Evolutionary conservation across 2,797 vertebrate species (phyloP).

Genomic region (Enteromius unitaeniatus): DNA sequence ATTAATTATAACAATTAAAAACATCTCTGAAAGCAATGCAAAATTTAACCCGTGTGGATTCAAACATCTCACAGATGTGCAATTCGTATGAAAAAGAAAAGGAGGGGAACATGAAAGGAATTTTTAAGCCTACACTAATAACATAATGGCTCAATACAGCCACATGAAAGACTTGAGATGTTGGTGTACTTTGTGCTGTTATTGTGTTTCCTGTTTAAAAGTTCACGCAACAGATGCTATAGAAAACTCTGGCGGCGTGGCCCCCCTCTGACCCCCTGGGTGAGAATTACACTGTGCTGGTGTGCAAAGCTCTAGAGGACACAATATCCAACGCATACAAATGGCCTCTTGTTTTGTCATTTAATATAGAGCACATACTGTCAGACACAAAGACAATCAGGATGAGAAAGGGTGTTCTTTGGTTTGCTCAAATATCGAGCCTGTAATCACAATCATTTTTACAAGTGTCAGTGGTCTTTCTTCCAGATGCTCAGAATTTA

Average conservation of each 20-base stretch:
- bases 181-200: constrained; percentile 80
- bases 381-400: constrained; percentile 25
- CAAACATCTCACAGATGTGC: constrained; percentile 76
- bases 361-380: constrained; percentile 21
- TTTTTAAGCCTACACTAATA: constrained; percentile 84
- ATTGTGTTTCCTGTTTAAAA: constrained; percentile 92
- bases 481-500: constrained; percentile 48
- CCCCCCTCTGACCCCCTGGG: constrained; percentile 54
- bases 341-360: constrained; percentile 43
- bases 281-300: constrained; percentile 75
- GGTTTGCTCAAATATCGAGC: constrained; percentile 41
- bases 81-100: constrained; percentile 88
- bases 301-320: constrained; percentile 62
- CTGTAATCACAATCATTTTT: constrained; percentile 43
- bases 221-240: constrained; percentile 91
- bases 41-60: constrained; percentile 12
- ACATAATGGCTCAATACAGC: constrained; percentile 90
- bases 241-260: constrained; percentile 76
- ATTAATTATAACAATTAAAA: constrained; percentile 12
- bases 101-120: constrained; percentile 92
- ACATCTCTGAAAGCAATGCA: constrained; percentile 14
- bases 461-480: constrained; percentile 33
- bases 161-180: constrained; percentile 91
- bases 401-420: constrained; percentile 33
- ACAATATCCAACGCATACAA: constrained; percentile 40